phyloP scores from a whole-genome alignment of 2,888 invertebrate genomes.

The Drosophila greeni region DNA sequence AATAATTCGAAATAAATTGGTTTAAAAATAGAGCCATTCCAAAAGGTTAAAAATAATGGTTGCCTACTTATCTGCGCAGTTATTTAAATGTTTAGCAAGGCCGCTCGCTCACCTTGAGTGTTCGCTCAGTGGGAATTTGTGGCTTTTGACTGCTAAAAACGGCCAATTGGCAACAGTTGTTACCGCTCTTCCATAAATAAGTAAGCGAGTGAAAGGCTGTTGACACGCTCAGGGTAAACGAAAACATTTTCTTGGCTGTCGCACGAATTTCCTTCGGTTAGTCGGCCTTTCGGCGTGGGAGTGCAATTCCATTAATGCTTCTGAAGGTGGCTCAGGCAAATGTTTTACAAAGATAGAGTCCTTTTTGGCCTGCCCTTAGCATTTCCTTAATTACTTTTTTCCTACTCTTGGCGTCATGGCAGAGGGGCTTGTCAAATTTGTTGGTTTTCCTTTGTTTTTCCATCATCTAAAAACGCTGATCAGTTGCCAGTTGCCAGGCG shows the following conservation, averaged over 20 bases:
- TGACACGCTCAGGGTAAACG: constrained; percentile 9
- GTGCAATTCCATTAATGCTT: constrained; percentile 26
- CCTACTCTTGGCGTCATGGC: not conserved
- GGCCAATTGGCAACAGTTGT: constrained; percentile 19
- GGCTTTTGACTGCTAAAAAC: not conserved
- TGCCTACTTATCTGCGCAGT: constrained; percentile 23
- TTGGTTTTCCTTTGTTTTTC: not conserved
- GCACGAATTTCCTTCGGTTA: constrained; percentile 5
- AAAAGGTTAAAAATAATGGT: constrained; percentile 2
- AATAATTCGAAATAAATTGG: not conserved
- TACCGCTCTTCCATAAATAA: constrained; percentile 20
- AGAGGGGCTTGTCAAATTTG: constrained; percentile 17
- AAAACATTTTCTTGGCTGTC: constrained; percentile 14
- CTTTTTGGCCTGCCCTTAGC: constrained; percentile 29
- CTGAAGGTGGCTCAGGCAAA: constrained; percentile 10
- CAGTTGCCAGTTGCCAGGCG: constrained; percentile 7
- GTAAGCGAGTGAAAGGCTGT: constrained; percentile 13
- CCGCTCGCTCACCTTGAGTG: not conserved
- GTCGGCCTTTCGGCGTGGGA: constrained; percentile 8
- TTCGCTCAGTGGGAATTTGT: not conserved
- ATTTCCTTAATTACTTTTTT: constrained; percentile 55
- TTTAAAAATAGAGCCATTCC: not conserved
- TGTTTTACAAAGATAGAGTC: constrained; percentile 9
- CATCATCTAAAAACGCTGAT: not conserved
- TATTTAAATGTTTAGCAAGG: constrained; percentile 1